Conservation (phyloP, 2,888 invertebrate genomes). For the Argynnis bischoffii region DNA sequence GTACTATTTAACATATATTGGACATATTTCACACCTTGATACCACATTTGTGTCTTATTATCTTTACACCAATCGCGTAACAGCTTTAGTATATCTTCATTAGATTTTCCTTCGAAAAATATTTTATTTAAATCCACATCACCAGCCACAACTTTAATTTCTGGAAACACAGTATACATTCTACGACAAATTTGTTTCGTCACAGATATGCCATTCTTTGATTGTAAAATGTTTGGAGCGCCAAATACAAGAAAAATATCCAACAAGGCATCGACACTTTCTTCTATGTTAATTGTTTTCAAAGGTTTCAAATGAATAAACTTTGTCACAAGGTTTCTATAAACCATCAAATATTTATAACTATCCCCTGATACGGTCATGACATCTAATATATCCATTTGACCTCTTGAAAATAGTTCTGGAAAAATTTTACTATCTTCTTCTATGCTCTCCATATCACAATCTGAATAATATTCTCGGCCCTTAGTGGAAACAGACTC, state of each 20-base stretch:
- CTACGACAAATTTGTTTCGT: constrained; percentile 55
- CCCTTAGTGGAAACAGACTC: constrained; percentile 29
- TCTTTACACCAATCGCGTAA: constrained; percentile 53
- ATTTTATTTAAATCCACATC: constrained; percentile 41
- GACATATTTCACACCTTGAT: constrained; percentile 57
- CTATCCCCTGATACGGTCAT: constrained; percentile 51
- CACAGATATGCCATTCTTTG: constrained; percentile 55
- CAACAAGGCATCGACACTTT: constrained; percentile 52
- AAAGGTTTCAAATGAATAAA: constrained; percentile 57
- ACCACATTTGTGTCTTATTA: constrained; percentile 55
- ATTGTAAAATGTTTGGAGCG: constrained; percentile 61
- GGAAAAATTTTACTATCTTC: constrained; percentile 42
- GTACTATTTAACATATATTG: constrained; percentile 55
- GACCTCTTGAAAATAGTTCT: constrained; percentile 57
- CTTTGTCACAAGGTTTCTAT: constrained; percentile 54
- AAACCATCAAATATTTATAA: constrained; percentile 58
- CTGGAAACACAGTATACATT: constrained; percentile 48
- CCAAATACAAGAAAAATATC: constrained; percentile 61
- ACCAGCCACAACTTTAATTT: constrained; percentile 53
- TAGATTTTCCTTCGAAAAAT: constrained; percentile 51
- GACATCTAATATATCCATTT: constrained; percentile 57
- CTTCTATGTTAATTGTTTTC: constrained; percentile 51
- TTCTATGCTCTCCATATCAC: constrained; percentile 16
- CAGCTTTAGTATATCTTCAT: constrained; percentile 55
- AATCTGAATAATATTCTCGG: constrained; percentile 21